A percentile compares a stretch with the other conserved stretches of the same genome.
Evolutionary conservation across 2,888 invertebrate species (phyloP).

Genomic region (Zonitis immaculata): DNA sequence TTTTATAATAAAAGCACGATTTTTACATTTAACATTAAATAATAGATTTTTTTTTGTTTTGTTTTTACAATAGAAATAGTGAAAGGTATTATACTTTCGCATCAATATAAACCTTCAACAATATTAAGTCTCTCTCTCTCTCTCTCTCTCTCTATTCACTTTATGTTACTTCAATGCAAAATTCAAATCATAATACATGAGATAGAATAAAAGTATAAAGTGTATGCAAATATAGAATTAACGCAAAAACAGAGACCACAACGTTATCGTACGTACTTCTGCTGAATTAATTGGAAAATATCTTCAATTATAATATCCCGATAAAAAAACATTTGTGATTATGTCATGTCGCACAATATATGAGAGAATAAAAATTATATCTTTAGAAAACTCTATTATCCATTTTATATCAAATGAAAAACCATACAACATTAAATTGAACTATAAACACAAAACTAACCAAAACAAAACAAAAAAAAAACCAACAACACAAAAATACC

Average conservation of each 20-base stretch:
- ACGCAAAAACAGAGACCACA: too few relatives aligned
- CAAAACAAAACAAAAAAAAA: neutral
- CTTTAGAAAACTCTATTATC: neutral
- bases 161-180: too few relatives aligned
- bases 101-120: neutral
- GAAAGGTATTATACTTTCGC: neutral
- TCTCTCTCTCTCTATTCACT: too few relatives aligned
- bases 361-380: neutral
- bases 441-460: neutral
- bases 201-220: too few relatives aligned
- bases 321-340: too few relatives aligned
- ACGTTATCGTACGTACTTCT: too few relatives aligned
- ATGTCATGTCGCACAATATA: too few relatives aligned
- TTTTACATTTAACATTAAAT: neutral
- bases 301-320: too few relatives aligned
- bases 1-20: neutral
- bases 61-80: neutral
- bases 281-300: too few relatives aligned
- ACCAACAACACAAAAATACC: constrained; percentile 8
- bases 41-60: too few relatives aligned
- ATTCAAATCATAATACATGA: too few relatives aligned
- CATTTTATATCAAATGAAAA: neutral
- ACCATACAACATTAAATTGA: neutral
- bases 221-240: too few relatives aligned
- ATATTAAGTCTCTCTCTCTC: neutral